phyloP scores from a whole-genome alignment of 2,888 invertebrate genomes.

The Eudasyphora cyanicolor region DNA sequence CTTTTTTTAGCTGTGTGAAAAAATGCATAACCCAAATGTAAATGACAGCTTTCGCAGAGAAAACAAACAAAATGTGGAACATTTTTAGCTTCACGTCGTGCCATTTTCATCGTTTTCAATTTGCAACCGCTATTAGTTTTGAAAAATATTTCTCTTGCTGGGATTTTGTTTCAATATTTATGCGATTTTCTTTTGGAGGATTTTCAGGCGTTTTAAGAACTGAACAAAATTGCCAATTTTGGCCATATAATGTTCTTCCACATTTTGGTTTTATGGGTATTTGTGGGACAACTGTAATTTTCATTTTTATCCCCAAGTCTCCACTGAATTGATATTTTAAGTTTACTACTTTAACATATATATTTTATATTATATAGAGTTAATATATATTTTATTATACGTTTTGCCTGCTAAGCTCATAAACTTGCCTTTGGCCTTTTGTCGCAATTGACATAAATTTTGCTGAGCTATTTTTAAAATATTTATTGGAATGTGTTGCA shows the following conservation, averaged over 20 bases:
- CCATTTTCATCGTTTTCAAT: not conserved
- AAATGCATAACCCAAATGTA: conserved; percentile 13
- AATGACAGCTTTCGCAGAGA: not conserved
- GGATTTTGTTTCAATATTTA: not conserved
- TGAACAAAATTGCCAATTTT: no score
- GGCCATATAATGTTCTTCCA: no score
- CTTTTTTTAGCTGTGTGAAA: not conserved
- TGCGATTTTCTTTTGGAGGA: not conserved
- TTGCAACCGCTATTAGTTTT: not conserved
- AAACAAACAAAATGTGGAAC: not conserved
- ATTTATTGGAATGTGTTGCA: conserved; percentile 1
- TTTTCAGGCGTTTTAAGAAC: no score
- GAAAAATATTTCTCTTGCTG: not conserved
- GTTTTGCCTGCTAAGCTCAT: not conserved
- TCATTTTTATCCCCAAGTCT: not conserved
- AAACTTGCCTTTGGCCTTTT: not conserved
- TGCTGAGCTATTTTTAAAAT: not conserved
- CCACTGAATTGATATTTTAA: not conserved
- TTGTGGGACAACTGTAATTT: not conserved
- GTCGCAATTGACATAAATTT: not conserved
- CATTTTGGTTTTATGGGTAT: no score
- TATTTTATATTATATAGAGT: no score
- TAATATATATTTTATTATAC: no score
- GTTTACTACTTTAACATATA: not conserved
- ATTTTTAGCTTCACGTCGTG: not conserved